phyloP scores from a whole-genome alignment of 2,113 vertebrate species.

The Peromyscus maniculatus region DNA sequence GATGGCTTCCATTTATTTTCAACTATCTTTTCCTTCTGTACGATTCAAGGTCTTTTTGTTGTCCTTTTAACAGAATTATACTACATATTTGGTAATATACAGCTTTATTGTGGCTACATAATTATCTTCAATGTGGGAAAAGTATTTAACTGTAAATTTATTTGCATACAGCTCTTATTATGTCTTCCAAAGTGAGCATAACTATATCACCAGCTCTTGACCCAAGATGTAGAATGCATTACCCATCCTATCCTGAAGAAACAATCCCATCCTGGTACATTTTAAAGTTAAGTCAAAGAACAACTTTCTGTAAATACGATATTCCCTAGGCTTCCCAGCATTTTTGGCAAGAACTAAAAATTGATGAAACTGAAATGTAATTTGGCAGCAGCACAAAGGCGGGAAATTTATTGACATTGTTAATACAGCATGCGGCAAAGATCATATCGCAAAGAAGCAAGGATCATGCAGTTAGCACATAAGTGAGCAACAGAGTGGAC shows the following conservation, averaged over 20 bases:
- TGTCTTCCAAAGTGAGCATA: not conserved
- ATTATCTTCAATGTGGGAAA: not conserved
- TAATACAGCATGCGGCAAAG: not conserved
- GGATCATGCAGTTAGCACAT: not conserved
- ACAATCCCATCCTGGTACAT: not conserved
- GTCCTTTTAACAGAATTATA: not conserved
- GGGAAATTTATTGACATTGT: not conserved
- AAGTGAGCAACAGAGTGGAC: not conserved
- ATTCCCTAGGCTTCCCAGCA: not conserved
- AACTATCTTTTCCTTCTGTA: not conserved
- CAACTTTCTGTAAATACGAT: conserved; percentile 22
- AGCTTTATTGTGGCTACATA: not conserved
- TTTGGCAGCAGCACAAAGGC: conserved; percentile 10
- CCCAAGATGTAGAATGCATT: not conserved
- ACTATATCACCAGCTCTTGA: not conserved
- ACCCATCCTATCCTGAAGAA: not conserved
- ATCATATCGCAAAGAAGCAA: conserved; percentile 1
- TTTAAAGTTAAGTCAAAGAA: conserved; percentile 22
- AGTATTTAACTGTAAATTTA: not conserved
- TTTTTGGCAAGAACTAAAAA: conserved; percentile 54
- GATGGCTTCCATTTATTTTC: not conserved
- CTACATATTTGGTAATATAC: not conserved
- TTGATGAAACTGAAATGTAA: conserved; percentile 62
- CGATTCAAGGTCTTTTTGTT: not conserved
- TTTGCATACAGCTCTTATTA: not conserved